These are phyloP conservation scores for Phoxinus dragarum DNA, from an alignment of 2,797 vertebrate species.

Conservation along the genomic window DNA sequence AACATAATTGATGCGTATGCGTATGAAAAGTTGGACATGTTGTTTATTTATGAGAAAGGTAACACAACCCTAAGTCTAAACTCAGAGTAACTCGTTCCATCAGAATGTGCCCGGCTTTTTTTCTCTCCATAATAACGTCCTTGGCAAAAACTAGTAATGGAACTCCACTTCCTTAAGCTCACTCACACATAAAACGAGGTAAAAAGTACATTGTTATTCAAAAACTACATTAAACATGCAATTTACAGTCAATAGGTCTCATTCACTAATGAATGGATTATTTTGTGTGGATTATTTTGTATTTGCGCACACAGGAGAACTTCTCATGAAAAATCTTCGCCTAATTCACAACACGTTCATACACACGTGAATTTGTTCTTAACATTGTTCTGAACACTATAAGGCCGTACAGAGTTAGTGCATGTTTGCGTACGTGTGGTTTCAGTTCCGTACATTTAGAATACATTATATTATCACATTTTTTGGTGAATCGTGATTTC, in stretches of 20 bases:
- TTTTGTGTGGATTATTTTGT: too few relatives aligned
- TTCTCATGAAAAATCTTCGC: too few relatives aligned
- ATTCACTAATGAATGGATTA: too few relatives aligned
- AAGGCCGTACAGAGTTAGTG: too few relatives aligned
- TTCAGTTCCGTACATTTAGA: too few relatives aligned
- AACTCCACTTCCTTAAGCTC: neutral
- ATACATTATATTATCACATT: too few relatives aligned
- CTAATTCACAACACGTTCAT: too few relatives aligned
- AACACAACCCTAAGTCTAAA: conserved; percentile 29
- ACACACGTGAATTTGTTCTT: too few relatives aligned
- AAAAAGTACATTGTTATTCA: neutral
- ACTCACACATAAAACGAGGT: neutral
- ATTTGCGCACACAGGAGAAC: too few relatives aligned
- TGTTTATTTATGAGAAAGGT: conserved; percentile 42
- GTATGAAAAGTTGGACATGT: conserved; percentile 21
- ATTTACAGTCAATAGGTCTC: neutral
- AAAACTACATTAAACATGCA: neutral
- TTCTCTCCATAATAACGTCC: neutral
- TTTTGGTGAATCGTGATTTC: too few relatives aligned
- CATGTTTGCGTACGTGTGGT: too few relatives aligned
- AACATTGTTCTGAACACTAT: too few relatives aligned
- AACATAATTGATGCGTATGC: conserved; percentile 18
- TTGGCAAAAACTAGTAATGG: neutral
- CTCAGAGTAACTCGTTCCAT: conserved; percentile 27
- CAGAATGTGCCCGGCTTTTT: neutral